Conservation (phyloP, 2,888 invertebrate genomes). For the Lumbricus terrestris region DNA sequence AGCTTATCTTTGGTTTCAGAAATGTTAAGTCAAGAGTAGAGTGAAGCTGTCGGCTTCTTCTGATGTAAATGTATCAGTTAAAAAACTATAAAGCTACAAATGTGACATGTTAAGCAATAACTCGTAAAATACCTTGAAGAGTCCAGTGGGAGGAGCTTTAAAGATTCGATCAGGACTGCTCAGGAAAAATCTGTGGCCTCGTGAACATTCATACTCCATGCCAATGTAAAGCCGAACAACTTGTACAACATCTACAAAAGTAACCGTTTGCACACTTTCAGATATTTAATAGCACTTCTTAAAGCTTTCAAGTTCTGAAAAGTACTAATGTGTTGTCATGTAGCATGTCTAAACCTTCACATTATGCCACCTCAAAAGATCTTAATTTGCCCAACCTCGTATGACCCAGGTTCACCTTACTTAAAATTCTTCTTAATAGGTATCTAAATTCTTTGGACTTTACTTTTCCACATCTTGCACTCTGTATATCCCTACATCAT, state of each 20-base stretch:
- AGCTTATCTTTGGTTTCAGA: too few relatives aligned
- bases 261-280: neutral
- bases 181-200: slow-evolving; percentile 95
- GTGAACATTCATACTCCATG: slow-evolving; percentile 91
- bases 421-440: neutral
- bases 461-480: neutral
- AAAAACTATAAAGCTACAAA: too few relatives aligned
- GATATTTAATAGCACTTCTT: neutral
- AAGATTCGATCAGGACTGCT: slow-evolving; percentile 80
- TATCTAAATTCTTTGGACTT: neutral
- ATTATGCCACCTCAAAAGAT: too few relatives aligned
- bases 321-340: neutral
- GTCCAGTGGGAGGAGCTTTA: slow-evolving; percentile 65
- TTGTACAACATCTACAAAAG: slow-evolving; percentile 40
- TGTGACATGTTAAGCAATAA: neutral
- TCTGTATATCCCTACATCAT: neutral
- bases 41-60: too few relatives aligned
- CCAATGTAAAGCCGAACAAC: slow-evolving; percentile 68
- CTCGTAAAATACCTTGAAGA: slow-evolving; percentile 28
- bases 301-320: neutral
- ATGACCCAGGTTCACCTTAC: neutral
- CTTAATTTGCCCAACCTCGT: neutral
- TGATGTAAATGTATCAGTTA: too few relatives aligned
- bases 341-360: neutral
- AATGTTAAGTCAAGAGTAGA: too few relatives aligned